These are phyloP conservation scores for Brassicogethes aeneus DNA, from an alignment of 2,888 invertebrate species.

Conservation along the genomic window DNA sequence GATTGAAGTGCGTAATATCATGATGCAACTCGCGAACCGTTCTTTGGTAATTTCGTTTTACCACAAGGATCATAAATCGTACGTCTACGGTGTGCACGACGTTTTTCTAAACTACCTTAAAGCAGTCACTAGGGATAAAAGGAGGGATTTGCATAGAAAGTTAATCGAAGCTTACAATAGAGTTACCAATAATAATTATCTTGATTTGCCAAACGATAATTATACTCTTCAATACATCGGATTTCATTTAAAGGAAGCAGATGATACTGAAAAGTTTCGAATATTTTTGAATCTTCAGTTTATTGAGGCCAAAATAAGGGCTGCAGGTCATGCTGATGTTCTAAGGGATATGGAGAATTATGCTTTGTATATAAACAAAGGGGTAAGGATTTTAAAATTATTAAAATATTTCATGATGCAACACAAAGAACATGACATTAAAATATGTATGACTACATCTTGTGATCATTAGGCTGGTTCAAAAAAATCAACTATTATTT, in stretches of 20 bases:
- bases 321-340: constrained; percentile 61
- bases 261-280: constrained; percentile 46
- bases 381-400: constrained; percentile 42
- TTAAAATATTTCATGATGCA: too few species aligned
- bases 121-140: constrained; percentile 32
- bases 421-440: too few species aligned
- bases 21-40: constrained; percentile 56
- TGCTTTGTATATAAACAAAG: constrained; percentile 46
- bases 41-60: constrained; percentile 57
- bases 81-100: constrained; percentile 64
- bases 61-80: constrained; percentile 49
- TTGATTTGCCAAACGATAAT: constrained; percentile 58
- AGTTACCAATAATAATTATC: constrained; percentile 42
- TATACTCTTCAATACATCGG: constrained; percentile 66
- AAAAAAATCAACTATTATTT: too few species aligned
- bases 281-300: constrained; percentile 61
- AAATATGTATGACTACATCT: too few species aligned
- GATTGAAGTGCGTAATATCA: constrained; percentile 49
- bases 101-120: constrained; percentile 53
- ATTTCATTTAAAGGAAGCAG: constrained; percentile 56
- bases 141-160: constrained; percentile 46
- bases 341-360: constrained; percentile 59
- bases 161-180: constrained; percentile 52
- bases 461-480: too few species aligned
- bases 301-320: constrained; percentile 58